phyloP scores from a whole-genome alignment of 2,113 vertebrate species.

The Gasterosteus nipponicus region DNA sequence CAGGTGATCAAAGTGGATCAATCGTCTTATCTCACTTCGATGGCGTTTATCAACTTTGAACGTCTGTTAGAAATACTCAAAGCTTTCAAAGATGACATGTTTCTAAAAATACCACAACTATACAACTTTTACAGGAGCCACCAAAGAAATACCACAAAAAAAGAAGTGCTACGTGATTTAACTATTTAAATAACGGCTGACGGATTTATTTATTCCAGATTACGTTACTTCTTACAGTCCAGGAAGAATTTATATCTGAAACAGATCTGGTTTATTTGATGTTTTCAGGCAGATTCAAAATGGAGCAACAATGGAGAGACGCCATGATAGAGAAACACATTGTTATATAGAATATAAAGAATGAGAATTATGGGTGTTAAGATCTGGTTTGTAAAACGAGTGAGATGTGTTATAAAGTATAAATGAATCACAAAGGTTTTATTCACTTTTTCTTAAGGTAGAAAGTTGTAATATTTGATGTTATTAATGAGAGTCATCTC shows the following conservation, averaged over 20 bases:
- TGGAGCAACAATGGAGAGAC: not conserved
- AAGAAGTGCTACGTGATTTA: conserved; percentile 22
- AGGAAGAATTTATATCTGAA: conserved; percentile 16
- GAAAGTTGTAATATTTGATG: not conserved
- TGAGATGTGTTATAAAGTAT: not conserved
- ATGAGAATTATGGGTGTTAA: no score
- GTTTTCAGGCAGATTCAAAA: not conserved
- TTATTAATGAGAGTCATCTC: not conserved
- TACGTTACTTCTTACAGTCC: conserved; percentile 20
- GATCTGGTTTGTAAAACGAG: conserved; percentile 4
- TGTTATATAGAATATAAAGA: no score
- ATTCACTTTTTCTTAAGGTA: not conserved
- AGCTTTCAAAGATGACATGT: conserved; percentile 46
- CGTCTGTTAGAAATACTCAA: conserved; percentile 54
- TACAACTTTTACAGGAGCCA: conserved; percentile 22
- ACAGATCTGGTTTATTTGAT: not conserved
- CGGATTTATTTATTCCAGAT: conserved; percentile 49
- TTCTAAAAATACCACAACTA: conserved; percentile 25
- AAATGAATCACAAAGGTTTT: not conserved
- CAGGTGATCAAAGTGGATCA: not conserved
- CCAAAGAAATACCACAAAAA: conserved; percentile 30
- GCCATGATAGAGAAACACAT: not conserved
- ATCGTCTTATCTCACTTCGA: not conserved
- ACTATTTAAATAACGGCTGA: conserved; percentile 15
- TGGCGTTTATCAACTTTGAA: conserved; percentile 23